phyloP scores from a whole-genome alignment of 64 coral and sea anemone genomes.

The Actinia equina region DNA sequence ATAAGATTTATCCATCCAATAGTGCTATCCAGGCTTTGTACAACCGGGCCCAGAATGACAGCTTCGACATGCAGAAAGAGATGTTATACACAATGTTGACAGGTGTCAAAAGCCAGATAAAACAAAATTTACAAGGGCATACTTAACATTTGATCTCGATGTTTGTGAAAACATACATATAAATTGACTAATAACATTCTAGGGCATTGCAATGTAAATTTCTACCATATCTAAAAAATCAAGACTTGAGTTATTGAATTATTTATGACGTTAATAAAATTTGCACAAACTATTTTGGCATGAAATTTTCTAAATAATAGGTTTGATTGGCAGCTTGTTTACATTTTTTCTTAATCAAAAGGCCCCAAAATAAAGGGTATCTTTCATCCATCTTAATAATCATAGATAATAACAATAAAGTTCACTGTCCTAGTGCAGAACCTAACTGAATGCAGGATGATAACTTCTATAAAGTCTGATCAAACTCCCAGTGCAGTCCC shows the following conservation, averaged over 20 bases:
- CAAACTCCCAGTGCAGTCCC: not conserved
- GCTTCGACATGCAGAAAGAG: not conserved
- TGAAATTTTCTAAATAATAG: not conserved
- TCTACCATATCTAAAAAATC: not conserved
- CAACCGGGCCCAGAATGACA: not conserved
- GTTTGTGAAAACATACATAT: not conserved
- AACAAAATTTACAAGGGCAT: not conserved
- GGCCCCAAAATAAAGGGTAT: not conserved
- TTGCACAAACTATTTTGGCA: not conserved
- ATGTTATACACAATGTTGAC: not conserved
- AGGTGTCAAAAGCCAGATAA: not conserved
- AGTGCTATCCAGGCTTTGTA: too few relatives aligned
- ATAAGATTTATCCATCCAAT: too few relatives aligned
- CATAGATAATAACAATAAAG: not conserved
- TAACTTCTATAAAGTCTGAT: not conserved
- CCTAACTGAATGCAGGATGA: not conserved
- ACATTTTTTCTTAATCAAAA: constrained; percentile 4
- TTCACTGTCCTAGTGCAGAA: not conserved
- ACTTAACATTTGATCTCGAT: not conserved
- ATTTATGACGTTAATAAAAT: not conserved
- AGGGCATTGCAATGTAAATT: not conserved
- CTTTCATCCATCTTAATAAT: constrained; percentile 1
- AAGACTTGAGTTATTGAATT: not conserved
- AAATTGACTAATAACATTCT: not conserved
- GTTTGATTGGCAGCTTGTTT: not conserved